Conservation (phyloP, 2,888 invertebrate genomes). For the Phymatocera aterrima region DNA sequence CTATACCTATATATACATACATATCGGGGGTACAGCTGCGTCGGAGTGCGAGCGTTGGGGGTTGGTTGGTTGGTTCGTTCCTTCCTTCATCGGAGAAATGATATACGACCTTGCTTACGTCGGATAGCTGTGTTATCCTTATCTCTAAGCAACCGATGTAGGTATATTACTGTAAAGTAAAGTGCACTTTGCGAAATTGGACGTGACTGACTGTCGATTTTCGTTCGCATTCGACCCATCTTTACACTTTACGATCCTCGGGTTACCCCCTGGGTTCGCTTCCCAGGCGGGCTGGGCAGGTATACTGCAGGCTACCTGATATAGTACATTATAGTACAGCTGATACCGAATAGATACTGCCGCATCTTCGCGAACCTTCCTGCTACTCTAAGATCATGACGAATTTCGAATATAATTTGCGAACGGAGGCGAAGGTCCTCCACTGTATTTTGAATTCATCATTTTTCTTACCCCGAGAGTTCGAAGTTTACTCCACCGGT, state of each 20-base stretch:
- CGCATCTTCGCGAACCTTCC: too few relatives aligned
- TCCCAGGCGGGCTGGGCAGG: too few relatives aligned
- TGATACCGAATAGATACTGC: too few relatives aligned
- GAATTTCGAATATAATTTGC: too few relatives aligned
- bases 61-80: not conserved
- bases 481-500: too few relatives aligned
- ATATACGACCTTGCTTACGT: constrained; percentile 51
- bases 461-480: too few relatives aligned
- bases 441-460: too few relatives aligned
- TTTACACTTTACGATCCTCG: not conserved
- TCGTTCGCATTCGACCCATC: constrained; percentile 48
- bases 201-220: constrained; percentile 55
- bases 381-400: too few relatives aligned
- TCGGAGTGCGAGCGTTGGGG: not conserved
- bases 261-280: too few relatives aligned
- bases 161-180: constrained; percentile 44
- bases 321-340: too few relatives aligned
- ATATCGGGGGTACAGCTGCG: constrained; percentile 22
- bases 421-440: too few relatives aligned
- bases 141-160: constrained; percentile 48
- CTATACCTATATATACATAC: not conserved
- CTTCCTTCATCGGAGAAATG: constrained; percentile 1
- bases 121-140: constrained; percentile 51
- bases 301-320: too few relatives aligned
- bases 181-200: constrained; percentile 65